phyloP scores from a whole-genome alignment of 2,888 invertebrate genomes.

The Synergus umbraculus region DNA sequence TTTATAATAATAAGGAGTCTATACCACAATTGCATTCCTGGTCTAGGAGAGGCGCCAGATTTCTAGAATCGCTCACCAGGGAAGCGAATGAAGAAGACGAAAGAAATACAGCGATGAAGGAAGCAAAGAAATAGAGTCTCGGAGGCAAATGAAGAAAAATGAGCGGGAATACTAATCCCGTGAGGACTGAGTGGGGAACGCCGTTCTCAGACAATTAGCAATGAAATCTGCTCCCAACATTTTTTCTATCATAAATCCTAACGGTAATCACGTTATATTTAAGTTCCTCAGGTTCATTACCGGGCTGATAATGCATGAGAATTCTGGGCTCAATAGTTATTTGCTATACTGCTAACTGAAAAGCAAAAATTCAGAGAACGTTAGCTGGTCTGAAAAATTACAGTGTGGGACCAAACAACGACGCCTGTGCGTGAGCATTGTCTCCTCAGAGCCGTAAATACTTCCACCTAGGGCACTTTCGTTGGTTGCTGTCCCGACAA shows the following conservation, averaged over 20 bases:
- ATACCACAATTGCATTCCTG: slow-evolving; percentile 26
- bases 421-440: slow-evolving; percentile 62
- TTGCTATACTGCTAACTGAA: slow-evolving; percentile 12
- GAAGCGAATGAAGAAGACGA: background rate
- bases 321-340: slow-evolving; percentile 14
- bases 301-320: too few species aligned
- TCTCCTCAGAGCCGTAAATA: slow-evolving; percentile 70
- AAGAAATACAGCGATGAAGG: slow-evolving; percentile 6
- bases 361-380: slow-evolving; percentile 20
- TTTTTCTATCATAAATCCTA: slow-evolving; percentile 19
- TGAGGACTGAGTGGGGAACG: background rate
- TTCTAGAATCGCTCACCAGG: background rate
- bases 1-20: slow-evolving; percentile 64
- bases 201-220: slow-evolving; percentile 27
- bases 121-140: slow-evolving; percentile 14
- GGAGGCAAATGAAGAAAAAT: slow-evolving; percentile 30
- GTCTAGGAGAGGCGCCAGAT: slow-evolving; percentile 22
- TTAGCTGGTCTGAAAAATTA: slow-evolving; percentile 5
- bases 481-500: slow-evolving; percentile 53
- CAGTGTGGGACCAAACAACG: slow-evolving; percentile 23
- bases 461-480: slow-evolving; percentile 62
- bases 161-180: slow-evolving; percentile 24
- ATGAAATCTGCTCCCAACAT: slow-evolving; percentile 31
- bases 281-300: background rate
- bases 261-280: background rate